Base-by-base conservation (phyloP, 2,797 vertebrate species). In the Enteromius mattozi region DNA sequence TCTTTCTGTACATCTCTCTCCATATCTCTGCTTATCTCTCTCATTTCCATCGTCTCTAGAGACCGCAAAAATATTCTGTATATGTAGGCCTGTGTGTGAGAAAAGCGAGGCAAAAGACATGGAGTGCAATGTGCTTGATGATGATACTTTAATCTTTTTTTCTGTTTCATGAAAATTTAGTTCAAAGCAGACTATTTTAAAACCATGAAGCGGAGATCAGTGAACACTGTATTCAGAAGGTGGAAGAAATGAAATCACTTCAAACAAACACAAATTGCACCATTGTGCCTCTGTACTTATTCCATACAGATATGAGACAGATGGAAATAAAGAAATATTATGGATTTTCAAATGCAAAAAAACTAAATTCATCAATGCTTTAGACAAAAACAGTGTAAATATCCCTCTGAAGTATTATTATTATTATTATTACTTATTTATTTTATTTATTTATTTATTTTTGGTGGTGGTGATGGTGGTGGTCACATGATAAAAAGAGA, bases 81-180 rank as follows among this genome's bases (percentile, higher is more conserved):
- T 85, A 71, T 85, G 80, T 81, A 47, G 79, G 30, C 35, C 19
- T 79, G 24, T 74, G 75, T 74, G 81, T 75, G 70, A 76, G 72
- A 49, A 61, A 77, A 59, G 65, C 24, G 10, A 82, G 37, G 80
- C 51, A 56, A 87, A 79, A 61, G 70, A 68, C 49, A 61, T 54
- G 3, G 85, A 66, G 66, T 76, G 84, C 40, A 82, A 51, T 77
- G 77, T 82, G 84, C 76, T 83, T 85, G 87, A 86, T 86, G 80
- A 81, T 83, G 86, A 71, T 61, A 85, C 84, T 88, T 89, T 87
- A 85, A 89, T 88, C 88, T 84, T 82, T 84, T 78, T 84, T 59
- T 77, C 66, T 54, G 70, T 87, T 88, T 87, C 82, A 87, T 88
- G 70, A 87, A 78, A 65, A 77, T 78, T 4, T 70, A 80, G 85